Conservation (phyloP, 2,113 vertebrate species). For the Piprites chloris region DNA sequence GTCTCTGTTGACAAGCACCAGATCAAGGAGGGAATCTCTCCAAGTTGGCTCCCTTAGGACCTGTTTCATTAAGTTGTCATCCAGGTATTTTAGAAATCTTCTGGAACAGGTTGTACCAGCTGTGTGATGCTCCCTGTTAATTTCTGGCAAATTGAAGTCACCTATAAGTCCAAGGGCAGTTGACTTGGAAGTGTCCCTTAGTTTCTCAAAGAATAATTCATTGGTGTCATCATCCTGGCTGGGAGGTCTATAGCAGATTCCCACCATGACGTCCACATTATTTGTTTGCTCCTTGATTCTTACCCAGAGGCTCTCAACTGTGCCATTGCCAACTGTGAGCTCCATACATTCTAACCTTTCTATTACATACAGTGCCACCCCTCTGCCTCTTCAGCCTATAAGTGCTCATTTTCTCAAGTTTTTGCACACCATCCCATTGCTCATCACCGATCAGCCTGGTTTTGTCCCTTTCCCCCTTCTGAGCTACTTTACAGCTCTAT, state of each 20-base stretch:
- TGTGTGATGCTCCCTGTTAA: not conserved
- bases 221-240: not conserved
- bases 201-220: not conserved
- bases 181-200: not conserved
- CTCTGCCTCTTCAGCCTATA: not conserved
- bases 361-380: not conserved
- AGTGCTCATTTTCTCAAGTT: not conserved
- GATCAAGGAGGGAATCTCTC: too few relatives aligned
- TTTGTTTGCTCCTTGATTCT: not conserved
- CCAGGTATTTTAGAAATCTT: too few relatives aligned
- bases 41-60: too few relatives aligned
- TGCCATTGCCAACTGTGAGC: not conserved
- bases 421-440: not conserved
- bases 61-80: too few relatives aligned
- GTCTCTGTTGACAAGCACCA: too few relatives aligned
- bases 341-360: not conserved
- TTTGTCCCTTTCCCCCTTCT: not conserved
- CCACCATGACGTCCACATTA: not conserved
- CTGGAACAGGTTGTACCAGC: not conserved
- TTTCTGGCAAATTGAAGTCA: not conserved
- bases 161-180: not conserved
- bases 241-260: not conserved
- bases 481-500: not conserved
- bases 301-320: not conserved
- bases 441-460: not conserved